A percentile compares a stretch with the other conserved stretches of the same genome.
Evolutionary conservation across 2,888 invertebrate species (phyloP).

Genomic region (Margaritifera margaritifera): DNA sequence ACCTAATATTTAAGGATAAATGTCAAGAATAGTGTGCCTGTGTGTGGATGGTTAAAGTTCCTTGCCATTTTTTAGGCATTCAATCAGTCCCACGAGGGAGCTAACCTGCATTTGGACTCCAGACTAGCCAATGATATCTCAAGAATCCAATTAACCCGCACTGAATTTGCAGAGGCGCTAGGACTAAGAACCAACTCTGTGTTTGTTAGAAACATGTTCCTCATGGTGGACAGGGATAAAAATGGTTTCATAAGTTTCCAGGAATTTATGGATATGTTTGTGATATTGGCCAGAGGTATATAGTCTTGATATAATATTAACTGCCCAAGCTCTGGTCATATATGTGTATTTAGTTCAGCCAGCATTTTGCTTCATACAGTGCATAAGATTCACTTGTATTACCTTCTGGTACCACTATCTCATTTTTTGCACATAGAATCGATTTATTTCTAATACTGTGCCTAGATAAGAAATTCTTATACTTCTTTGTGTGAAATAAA

Average conservation of each 20-base stretch:
- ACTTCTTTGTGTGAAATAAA: too few relatives aligned
- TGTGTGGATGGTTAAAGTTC: too few relatives aligned
- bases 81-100: slow-evolving; percentile 16
- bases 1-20: too few relatives aligned
- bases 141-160: slow-evolving; percentile 50
- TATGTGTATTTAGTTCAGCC: too few relatives aligned
- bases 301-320: not conserved
- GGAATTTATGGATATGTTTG: slow-evolving; percentile 78
- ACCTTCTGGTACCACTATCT: too few relatives aligned
- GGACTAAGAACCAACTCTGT: slow-evolving; percentile 76
- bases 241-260: slow-evolving; percentile 79
- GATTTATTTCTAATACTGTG: too few relatives aligned
- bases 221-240: slow-evolving; percentile 77
- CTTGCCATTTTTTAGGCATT: slow-evolving; percentile 23
- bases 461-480: too few relatives aligned
- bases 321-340: too few relatives aligned
- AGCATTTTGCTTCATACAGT: not conserved
- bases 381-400: too few relatives aligned
- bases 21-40: too few relatives aligned
- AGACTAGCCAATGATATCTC: slow-evolving; percentile 37
- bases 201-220: too few relatives aligned
- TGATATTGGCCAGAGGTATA: slow-evolving; percentile 76
- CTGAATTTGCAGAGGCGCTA: slow-evolving; percentile 79
- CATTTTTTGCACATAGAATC: too few relatives aligned
- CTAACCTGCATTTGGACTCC: slow-evolving; percentile 15